Evolutionary conservation across 2,888 invertebrate genomes (phyloP), one percentile per base, ranked within the genome.

Genomic region (Apamea sordens): DNA sequence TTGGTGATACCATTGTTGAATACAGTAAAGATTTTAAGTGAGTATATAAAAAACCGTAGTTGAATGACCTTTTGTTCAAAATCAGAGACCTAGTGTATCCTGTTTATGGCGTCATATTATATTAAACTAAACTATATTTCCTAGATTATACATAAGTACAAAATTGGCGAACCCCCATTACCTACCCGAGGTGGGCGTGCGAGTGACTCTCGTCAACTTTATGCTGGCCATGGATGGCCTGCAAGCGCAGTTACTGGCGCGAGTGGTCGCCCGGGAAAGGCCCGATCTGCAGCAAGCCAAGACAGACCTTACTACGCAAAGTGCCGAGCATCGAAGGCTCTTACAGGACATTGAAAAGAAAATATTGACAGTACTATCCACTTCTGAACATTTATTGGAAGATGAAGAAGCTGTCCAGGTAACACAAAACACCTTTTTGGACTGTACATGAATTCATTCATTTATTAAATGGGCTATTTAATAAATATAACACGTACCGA

Each of bases 131-230:
- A 47, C 11, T 21, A 59, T 59, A 68, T 50, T 74, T 59, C 11
- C 4, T 89, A 98, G 99, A 90, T 97, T 99, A 84, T 99, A 99
- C 93, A 98, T 99, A 88, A 99, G 99, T 32, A 99, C 99, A 4
- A 99, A 99, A 93, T 95, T 99, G 69, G 97, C 99, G 41, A 99
- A 99, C 96, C 99, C 99, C 0, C 99, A 99, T 95, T 99, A 99
- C 93, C 94, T 99, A 76, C 99, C 99, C 0, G 99, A 99, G 96
- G 98, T 99, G 11, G 98, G 99, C 0, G 99, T 99, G 0, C 99
- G 99, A 93, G 98, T 98, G 11, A 98, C 99, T 0, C 93, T 99
- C 41, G 97, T 99, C 5, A 99, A 99, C 96, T 99, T 99, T 92
- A 98, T 99, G 98, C 98, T 99, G 89, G 99, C 99, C 8, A 97